Evolutionary conservation across 2,888 invertebrate genomes (phyloP).

Genomic region (Argynnis bischoffii): DNA sequence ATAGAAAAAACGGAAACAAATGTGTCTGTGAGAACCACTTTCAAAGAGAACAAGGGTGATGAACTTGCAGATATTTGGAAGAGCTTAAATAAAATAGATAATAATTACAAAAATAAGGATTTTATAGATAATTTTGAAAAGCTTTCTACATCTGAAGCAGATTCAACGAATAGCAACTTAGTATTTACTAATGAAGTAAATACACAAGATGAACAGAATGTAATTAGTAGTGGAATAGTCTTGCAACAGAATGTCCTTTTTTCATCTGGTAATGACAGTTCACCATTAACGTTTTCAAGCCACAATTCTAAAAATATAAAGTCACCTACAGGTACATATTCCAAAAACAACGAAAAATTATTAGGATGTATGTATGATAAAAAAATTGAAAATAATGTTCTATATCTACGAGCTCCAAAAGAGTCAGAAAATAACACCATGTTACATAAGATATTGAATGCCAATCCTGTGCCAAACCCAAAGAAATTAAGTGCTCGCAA

Average conservation of each 20-base stretch:
- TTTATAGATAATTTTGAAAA: conserved; percentile 33
- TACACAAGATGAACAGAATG: background rate
- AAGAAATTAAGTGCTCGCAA: conserved; percentile 54
- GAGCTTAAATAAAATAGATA: conserved; percentile 33
- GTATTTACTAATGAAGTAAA: background rate
- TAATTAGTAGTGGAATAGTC: background rate
- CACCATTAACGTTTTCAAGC: too few relatives aligned
- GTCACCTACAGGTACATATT: background rate
- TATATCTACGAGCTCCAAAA: conserved; percentile 12
- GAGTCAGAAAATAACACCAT: conserved; percentile 32
- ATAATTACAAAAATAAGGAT: conserved; percentile 17
- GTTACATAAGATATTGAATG: conserved; percentile 52
- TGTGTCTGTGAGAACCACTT: conserved; percentile 53
- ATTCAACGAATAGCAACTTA: conserved; percentile 1
- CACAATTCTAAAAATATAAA: background rate
- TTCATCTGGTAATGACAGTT: too few relatives aligned
- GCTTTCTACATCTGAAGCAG: background rate
- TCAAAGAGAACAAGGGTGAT: conserved; percentile 42
- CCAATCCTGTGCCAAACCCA: conserved; percentile 68
- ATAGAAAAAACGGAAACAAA: conserved; percentile 44
- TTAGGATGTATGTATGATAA: conserved; percentile 4
- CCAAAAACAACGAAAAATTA: background rate
- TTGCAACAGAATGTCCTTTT: too few relatives aligned
- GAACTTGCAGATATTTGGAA: conserved; percentile 50
- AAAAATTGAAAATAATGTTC: conserved; percentile 19